phyloP scores from a whole-genome alignment of 2,888 invertebrate species.

The Argyresthia albistria region DNA sequence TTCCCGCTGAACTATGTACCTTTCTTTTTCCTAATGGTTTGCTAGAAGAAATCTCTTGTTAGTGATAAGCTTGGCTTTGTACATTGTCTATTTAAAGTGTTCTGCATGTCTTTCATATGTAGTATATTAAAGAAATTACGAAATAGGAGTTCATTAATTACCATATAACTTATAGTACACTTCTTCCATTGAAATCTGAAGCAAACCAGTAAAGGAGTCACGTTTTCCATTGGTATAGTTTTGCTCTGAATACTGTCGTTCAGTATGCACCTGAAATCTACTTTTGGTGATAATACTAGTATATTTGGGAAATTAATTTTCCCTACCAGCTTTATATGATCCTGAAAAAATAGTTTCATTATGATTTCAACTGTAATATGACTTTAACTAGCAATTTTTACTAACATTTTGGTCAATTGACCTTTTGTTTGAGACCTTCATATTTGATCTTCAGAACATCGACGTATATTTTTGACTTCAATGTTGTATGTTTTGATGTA shows the following conservation, averaged over 20 bases:
- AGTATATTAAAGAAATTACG: no score
- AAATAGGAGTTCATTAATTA: no score
- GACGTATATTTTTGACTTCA: slow-evolving; percentile 49
- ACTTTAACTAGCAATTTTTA: neutral
- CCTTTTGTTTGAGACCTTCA: slow-evolving; percentile 59
- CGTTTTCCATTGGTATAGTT: slow-evolving; percentile 52
- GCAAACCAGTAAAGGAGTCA: slow-evolving; percentile 50
- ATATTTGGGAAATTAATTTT: slow-evolving; percentile 80
- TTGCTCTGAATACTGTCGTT: slow-evolving; percentile 49
- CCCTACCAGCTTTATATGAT: slow-evolving; percentile 73
- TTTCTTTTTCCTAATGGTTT: no score
- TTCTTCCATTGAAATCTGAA: slow-evolving; percentile 53
- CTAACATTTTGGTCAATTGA: slow-evolving; percentile 12
- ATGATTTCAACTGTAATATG: neutral
- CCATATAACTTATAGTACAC: slow-evolving; percentile 1
- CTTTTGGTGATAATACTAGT: slow-evolving; percentile 58
- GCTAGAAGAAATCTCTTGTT: no score
- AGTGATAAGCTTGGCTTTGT: no score
- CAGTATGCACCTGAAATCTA: slow-evolving; percentile 75
- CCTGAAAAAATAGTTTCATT: slow-evolving; percentile 48
- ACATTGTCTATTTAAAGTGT: no score
- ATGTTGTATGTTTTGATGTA: slow-evolving; percentile 45
- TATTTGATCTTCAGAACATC: slow-evolving; percentile 53
- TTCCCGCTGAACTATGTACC: no score
- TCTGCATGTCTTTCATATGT: no score